Percentiles rank a stretch among this genome's conserved stretches.
Conservation (phyloP, 2,888 invertebrate genomes). For the Tetranychus piercei region DNA sequence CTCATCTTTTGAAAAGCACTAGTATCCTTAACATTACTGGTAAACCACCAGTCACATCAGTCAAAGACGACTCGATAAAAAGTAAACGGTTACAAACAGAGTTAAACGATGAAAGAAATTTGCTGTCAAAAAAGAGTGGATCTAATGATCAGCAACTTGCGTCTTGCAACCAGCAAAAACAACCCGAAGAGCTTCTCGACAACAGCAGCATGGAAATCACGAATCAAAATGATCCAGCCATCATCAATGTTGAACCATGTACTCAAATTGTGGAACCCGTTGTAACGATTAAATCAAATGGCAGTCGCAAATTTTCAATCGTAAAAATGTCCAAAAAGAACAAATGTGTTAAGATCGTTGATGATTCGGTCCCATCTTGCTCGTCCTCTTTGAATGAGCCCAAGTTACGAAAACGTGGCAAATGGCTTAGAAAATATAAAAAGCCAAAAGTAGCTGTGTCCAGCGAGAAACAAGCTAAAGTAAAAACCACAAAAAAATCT, state of each 20-base stretch:
- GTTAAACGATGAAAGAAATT: no score
- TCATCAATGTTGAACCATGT: background rate
- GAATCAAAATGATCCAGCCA: background rate
- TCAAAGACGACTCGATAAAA: no score
- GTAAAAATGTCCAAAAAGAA: background rate
- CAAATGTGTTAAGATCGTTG: background rate
- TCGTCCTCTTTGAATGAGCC: background rate
- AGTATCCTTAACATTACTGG: background rate
- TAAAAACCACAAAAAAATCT: background rate
- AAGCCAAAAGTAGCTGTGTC: background rate
- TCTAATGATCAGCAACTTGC: no score
- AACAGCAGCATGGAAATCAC: no score
- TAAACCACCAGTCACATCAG: no score
- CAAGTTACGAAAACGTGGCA: no score
- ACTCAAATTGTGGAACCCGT: background rate
- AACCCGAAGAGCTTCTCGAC: no score
- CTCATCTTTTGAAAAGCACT: background rate
- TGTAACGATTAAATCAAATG: background rate
- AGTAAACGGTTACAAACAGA: no score
- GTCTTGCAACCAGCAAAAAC: no score
- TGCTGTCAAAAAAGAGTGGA: no score
- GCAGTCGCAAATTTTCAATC: background rate
- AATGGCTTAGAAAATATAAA: no score
- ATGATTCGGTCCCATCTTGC: background rate
- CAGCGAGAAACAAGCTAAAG: no score